These are phyloP conservation scores for Cylindroiulus punctatus DNA, from an alignment of 2,888 invertebrate species.

Conservation along the genomic window DNA sequence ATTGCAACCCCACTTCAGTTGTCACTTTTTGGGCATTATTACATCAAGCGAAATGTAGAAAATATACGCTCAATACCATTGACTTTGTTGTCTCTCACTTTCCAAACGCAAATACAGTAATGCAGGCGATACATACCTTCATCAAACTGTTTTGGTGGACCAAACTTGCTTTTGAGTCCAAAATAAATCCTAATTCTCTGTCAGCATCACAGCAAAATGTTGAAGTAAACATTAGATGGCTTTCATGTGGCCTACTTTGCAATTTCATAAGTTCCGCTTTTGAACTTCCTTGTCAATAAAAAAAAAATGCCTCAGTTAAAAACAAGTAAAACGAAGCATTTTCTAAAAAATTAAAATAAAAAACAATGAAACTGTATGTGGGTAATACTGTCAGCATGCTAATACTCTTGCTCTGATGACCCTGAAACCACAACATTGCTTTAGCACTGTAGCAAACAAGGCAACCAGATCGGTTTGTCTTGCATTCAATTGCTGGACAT, in stretches of 20 bases:
- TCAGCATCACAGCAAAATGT: neutral
- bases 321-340: neutral
- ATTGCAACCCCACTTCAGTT: too few relatives aligned
- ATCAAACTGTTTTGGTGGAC: neutral
- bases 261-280: neutral
- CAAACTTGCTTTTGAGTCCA: neutral
- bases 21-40: too few relatives aligned
- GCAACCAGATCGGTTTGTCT: neutral
- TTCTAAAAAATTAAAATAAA: neutral
- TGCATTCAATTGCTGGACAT: constrained; percentile 31
- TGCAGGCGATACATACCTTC: neutral
- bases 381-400: constrained; percentile 45
- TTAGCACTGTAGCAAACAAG: constrained; percentile 39
- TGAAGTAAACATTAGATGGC: too few relatives aligned
- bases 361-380: constrained; percentile 22
- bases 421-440: constrained; percentile 47
- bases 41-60: too few relatives aligned
- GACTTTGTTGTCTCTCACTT: too few relatives aligned
- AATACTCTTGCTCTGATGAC: neutral
- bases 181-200: neutral
- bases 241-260: too few relatives aligned
- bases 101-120: neutral
- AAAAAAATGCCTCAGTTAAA: neutral
- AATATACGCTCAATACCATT: too few relatives aligned
- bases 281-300: neutral